Conservation (phyloP, 2,113 vertebrate genomes). For the Hiodon tergisus region DNA sequence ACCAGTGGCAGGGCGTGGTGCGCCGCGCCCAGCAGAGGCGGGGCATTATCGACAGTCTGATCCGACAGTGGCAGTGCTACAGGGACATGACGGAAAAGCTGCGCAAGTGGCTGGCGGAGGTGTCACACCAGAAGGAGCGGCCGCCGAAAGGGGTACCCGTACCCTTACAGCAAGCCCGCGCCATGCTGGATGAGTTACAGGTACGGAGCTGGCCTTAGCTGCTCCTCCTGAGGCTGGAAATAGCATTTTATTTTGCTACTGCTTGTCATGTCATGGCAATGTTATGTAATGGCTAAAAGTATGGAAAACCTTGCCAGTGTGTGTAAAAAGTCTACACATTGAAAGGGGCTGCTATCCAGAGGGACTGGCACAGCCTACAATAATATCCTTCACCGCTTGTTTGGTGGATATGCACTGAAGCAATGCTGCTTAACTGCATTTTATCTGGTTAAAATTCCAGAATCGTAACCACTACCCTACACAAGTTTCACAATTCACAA, state of each 20-base stretch:
- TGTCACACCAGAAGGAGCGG: conserved; percentile 59
- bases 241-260: no score
- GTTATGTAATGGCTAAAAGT: no score
- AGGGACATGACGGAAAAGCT: conserved; percentile 86
- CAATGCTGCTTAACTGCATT: no score
- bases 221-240: no score
- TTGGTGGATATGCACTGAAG: no score
- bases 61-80: conserved; percentile 92
- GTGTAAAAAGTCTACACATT: neutral
- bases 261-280: neutral
- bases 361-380: no score
- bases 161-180: conserved; percentile 79
- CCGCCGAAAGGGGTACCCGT: conserved; percentile 58
- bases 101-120: conserved; percentile 77
- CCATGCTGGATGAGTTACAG: conserved; percentile 82
- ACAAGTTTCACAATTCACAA: neutral
- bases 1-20: conserved; percentile 96
- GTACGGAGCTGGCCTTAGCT: conserved; percentile 46
- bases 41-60: conserved; percentile 90
- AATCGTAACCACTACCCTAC: no score
- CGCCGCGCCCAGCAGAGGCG: conserved; percentile 87
- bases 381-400: no score
- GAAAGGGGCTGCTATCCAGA: neutral
- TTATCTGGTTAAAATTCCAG: no score
- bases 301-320: neutral